Evolutionary conservation across 2,888 invertebrate genomes (phyloP).

Genomic region (Platerodrilus igneus): DNA sequence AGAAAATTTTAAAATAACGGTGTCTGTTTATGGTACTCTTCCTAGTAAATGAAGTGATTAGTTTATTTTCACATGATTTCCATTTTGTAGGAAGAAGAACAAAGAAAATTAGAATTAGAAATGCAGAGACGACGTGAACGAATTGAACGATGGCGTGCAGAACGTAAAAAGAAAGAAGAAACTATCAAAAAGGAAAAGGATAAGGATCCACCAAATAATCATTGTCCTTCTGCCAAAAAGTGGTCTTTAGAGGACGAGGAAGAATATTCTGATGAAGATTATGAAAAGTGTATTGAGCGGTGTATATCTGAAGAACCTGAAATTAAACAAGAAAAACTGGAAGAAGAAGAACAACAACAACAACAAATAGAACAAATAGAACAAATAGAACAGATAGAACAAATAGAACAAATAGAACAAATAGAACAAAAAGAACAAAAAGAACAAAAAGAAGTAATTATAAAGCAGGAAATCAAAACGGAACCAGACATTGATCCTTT

Average conservation of each 20-base stretch:
- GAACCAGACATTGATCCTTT: slow-evolving; percentile 90
- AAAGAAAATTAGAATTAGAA: slow-evolving; percentile 83
- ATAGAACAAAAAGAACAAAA: slow-evolving; percentile 41
- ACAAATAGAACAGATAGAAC: slow-evolving; percentile 56
- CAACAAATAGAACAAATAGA: slow-evolving; percentile 30
- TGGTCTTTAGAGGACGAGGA: slow-evolving; percentile 97
- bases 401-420: slow-evolving; percentile 43
- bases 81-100: slow-evolving; percentile 72
- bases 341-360: slow-evolving; percentile 30
- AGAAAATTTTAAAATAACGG: too few species aligned
- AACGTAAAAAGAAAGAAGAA: slow-evolving; percentile 85
- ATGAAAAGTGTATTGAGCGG: slow-evolving; percentile 28
- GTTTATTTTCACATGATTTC: too few species aligned
- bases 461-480: slow-evolving; percentile 49
- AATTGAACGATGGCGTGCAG: slow-evolving; percentile 93
- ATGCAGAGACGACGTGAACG: slow-evolving; percentile 94
- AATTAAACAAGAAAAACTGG: slow-evolving; percentile 24
- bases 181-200: slow-evolving; percentile 65
- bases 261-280: slow-evolving; percentile 83
- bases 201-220: slow-evolving; percentile 55
- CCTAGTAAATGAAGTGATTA: slow-evolving; percentile 1
- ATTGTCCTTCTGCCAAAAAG: slow-evolving; percentile 62
- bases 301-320: slow-evolving; percentile 33
- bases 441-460: too few species aligned
- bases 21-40: neutral